These are phyloP conservation scores for Anastrepha ludens DNA, from an alignment of 1,140 invertebrate species.

Conservation along the genomic window DNA sequence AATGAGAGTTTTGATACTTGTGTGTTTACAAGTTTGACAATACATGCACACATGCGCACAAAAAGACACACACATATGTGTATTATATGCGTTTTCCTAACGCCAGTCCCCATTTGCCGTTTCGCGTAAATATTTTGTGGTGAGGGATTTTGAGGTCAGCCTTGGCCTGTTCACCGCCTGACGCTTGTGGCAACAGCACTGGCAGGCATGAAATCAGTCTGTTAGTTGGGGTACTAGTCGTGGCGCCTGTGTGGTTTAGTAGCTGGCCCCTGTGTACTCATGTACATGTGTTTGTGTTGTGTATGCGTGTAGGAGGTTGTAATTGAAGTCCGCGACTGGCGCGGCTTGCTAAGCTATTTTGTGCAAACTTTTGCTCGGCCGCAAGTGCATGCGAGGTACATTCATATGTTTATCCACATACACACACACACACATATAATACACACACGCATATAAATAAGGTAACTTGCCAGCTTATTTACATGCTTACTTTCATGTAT, in stretches of 20 bases:
- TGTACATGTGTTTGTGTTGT: not conserved
- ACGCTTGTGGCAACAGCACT: not conserved
- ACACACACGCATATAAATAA: no score
- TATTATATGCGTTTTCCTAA: not conserved
- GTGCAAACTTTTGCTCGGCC: not conserved
- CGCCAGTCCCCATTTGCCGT: not conserved
- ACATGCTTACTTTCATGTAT: no score
- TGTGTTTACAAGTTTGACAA: not conserved
- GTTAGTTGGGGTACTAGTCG: not conserved
- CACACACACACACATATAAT: not conserved
- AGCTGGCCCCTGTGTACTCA: not conserved
- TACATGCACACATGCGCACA: not conserved
- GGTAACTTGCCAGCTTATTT: no score
- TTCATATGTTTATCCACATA: not conserved
- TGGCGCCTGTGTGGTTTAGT: no score
- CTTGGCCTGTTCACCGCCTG: not conserved
- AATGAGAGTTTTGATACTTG: not conserved
- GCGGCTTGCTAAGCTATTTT: constrained; percentile 4
- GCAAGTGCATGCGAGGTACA: not conserved
- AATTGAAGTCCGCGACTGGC: not conserved
- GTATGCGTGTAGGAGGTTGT: not conserved
- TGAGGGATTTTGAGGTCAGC: constrained; percentile 9
- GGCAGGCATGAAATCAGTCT: no score
- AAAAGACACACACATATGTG: not conserved
- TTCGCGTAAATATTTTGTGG: constrained; percentile 3